A percentile compares a stretch with the other conserved stretches of the same genome.
phyloP scores from a whole-genome alignment of 1,140 invertebrate genomes.

The Bombus confusus region DNA sequence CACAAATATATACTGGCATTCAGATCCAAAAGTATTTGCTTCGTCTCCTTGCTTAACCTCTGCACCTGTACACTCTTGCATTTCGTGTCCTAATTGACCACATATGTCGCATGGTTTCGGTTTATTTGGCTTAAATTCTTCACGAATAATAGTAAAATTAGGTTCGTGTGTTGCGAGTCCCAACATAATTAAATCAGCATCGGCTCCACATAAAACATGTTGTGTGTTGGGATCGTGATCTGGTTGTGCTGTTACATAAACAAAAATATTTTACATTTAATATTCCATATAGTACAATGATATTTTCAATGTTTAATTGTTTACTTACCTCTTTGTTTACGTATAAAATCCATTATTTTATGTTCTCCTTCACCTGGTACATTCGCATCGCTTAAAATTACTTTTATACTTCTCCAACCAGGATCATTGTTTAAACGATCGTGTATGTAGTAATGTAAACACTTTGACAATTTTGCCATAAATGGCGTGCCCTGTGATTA shows the following conservation, averaged over 20 bases:
- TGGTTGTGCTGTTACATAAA: conserved; percentile 88
- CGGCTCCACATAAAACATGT: conserved; percentile 98
- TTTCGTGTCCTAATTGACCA: conserved; percentile 96
- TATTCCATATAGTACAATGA: background rate
- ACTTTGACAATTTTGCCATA: conserved; percentile 97
- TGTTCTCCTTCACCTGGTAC: conserved; percentile 99
- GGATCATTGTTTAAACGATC: conserved; percentile 96
- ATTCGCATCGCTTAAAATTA: conserved; percentile 99
- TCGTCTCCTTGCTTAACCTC: conserved; percentile 82
- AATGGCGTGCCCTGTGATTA: conserved; percentile 93
- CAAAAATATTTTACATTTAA: conserved; percentile 36
- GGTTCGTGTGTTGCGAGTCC: conserved; percentile 99
- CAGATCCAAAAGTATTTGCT: conserved; percentile 85
- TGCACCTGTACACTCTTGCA: conserved; percentile 95
- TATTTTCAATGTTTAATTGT: background rate
- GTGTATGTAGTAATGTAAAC: conserved; percentile 98
- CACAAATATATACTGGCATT: conserved; percentile 94
- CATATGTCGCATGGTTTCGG: conserved; percentile 98
- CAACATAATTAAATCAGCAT: conserved; percentile 99
- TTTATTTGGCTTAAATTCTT: conserved; percentile 99
- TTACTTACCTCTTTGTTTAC: conserved; percentile 92
- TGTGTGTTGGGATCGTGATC: conserved; percentile 99
- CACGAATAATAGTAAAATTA: conserved; percentile 98
- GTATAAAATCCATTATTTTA: conserved; percentile 99
- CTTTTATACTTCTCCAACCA: conserved; percentile 97